Percentiles rank a stretch among this genome's conserved stretches.
phyloP scores from a whole-genome alignment of 2,888 invertebrate species.

The Stenodera caucasica region DNA sequence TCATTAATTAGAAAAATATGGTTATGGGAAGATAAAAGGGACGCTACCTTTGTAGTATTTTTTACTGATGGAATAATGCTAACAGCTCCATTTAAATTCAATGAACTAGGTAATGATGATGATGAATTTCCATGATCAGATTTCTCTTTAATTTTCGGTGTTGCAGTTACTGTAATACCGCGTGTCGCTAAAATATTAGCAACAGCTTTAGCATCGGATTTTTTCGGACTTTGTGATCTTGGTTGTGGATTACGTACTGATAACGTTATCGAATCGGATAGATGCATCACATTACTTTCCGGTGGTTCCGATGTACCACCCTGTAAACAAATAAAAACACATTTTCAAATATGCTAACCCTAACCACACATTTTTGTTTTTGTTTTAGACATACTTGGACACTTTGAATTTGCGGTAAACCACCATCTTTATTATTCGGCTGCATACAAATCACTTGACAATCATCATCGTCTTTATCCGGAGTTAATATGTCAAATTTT shows the following conservation, averaged over 20 bases:
- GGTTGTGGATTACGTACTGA: constrained; percentile 61
- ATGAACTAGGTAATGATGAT: constrained; percentile 57
- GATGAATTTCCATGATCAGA: constrained; percentile 46
- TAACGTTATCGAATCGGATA: constrained; percentile 74
- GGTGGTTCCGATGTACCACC: constrained; percentile 48
- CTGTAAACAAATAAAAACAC: constrained; percentile 27
- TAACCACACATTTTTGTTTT: too few species aligned
- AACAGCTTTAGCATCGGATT: constrained; percentile 73
- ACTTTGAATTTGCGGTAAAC: constrained; percentile 71
- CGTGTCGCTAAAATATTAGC: constrained; percentile 76
- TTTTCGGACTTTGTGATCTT: constrained; percentile 54
- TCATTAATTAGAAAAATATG: background rate
- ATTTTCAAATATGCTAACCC: background rate
- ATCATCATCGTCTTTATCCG: constrained; percentile 73
- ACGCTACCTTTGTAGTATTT: constrained; percentile 14
- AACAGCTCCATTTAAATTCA: constrained; percentile 64
- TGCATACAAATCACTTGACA: constrained; percentile 76
- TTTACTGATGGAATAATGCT: constrained; percentile 62
- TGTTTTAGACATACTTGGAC: constrained; percentile 69
- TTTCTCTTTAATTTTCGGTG: constrained; percentile 56
- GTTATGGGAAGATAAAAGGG: too few species aligned
- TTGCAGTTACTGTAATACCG: constrained; percentile 76
- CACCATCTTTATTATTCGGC: constrained; percentile 67
- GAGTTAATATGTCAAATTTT: constrained; percentile 66
- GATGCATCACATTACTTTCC: constrained; percentile 63